Conservation (phyloP, 2,797 vertebrate species). For the Premnoplex brunnescens region DNA sequence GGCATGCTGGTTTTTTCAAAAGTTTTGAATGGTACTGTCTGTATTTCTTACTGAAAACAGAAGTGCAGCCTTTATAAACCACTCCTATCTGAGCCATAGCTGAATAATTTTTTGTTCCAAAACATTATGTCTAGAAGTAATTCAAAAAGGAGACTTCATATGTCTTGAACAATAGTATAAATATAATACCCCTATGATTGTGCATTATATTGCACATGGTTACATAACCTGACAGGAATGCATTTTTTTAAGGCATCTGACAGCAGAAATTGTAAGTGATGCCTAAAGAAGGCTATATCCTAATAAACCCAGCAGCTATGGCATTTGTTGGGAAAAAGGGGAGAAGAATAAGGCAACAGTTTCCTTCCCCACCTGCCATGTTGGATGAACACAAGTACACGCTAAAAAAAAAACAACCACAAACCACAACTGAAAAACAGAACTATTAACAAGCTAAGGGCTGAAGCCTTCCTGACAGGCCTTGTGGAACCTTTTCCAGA, state of each 20-base stretch:
- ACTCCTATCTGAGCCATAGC: neutral
- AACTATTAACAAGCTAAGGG: neutral
- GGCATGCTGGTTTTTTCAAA: neutral
- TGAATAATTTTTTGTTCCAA: neutral
- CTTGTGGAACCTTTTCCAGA: neutral
- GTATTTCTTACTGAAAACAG: neutral
- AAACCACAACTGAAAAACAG: neutral
- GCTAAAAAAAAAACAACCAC: neutral
- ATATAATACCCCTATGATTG: rapidly evolving
- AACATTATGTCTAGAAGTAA: neutral
- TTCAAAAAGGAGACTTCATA: neutral
- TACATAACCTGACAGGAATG: neutral
- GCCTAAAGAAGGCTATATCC: neutral
- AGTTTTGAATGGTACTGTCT: neutral
- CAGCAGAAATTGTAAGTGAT: neutral
- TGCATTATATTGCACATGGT: neutral
- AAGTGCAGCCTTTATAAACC: neutral
- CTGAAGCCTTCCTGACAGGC: neutral
- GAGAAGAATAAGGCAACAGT: neutral
- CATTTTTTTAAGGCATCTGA: neutral
- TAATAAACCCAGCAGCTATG: neutral
- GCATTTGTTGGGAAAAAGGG: neutral
- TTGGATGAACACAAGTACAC: neutral
- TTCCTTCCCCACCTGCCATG: neutral
- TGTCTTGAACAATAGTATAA: neutral